Base-by-base conservation (phyloP, 35 echinoderm and acorn worm species). In the Heliocidaris tuberculata region DNA sequence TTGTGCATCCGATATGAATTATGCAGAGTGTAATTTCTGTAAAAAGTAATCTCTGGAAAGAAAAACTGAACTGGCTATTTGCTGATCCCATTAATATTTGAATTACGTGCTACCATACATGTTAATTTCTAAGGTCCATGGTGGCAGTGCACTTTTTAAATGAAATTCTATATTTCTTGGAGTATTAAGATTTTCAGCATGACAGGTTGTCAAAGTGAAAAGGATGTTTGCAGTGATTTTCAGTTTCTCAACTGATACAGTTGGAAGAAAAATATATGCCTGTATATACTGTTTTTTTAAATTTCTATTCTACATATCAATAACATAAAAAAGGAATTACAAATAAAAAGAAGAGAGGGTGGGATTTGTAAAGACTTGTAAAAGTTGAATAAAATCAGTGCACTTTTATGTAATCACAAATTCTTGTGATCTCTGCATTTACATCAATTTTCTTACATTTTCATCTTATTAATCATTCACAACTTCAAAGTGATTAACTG, bases 71-170 rank as follows among this genome's bases (percentile, higher is more conserved):
- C 65, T 78, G 65, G 65, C 24, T 78, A 78, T 78, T 78, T 78
- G 65, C 65, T 78, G 65, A 78, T 78, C 65, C 65, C 65, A 78
- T 78, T 78, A 78, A 78, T 78, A 78, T 78, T 78, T 78, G 65
- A 78, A 78, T 78, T 78, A 78, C 65, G 65, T 78, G 65, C 65
- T 78, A 78, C 65, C 27, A n/a, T 19, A 27, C 21, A 78, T 78
- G 65, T 27, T 19, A n/a, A 78, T 78, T 78, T 78, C 65, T 78
- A n/a, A 78, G 65, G 65, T 78, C 27, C 15, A 78, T 7, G 65
- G 27, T 27, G 65, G 65, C 27, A 24, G 65, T 78, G 65, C 65
- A 78, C 65, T 78, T 78, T 78, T 27, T 78, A 24, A 27, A 78
- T 78, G 65, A 78, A 78, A 78, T 78, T 78, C 65, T 78, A 78